These are phyloP conservation scores for Edolisoma coerulescens DNA, from an alignment of 2,113 vertebrate species.

Conservation along the genomic window DNA sequence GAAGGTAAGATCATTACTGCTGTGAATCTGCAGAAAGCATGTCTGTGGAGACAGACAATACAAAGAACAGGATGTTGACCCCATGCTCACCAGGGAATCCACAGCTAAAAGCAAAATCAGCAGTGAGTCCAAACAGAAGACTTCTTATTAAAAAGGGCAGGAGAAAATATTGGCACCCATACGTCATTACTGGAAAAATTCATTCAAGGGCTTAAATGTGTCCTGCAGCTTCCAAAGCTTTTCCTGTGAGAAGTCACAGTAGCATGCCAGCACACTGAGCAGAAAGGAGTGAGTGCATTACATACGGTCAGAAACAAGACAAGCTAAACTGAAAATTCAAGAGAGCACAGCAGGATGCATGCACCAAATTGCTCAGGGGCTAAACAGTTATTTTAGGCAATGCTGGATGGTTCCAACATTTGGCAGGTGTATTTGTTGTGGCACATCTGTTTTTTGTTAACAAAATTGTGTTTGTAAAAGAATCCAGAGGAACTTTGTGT, in stretches of 20 bases:
- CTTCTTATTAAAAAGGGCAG: constrained; percentile 32
- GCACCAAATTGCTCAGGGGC: background rate
- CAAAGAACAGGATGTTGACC: background rate
- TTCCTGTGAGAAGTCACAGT: constrained; percentile 11
- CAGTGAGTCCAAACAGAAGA: background rate
- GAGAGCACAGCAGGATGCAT: background rate
- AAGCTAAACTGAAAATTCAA: constrained; percentile 20
- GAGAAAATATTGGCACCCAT: background rate
- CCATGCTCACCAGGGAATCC: background rate
- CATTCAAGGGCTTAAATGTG: background rate
- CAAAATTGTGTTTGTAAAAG: background rate
- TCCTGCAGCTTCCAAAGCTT: constrained; percentile 21
- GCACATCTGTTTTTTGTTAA: background rate
- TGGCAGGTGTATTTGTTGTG: background rate
- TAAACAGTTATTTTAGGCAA: background rate
- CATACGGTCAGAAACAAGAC: background rate
- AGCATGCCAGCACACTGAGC: background rate
- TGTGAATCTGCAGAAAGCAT: background rate
- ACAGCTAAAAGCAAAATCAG: constrained; percentile 42
- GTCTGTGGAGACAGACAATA: background rate
- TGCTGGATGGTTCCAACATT: background rate
- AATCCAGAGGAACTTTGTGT: background rate
- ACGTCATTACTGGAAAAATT: background rate
- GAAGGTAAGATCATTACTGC: background rate
- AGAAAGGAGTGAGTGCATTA: background rate